Conservation (phyloP, 2,113 vertebrate species). For the Rhabdomys dilectus region DNA sequence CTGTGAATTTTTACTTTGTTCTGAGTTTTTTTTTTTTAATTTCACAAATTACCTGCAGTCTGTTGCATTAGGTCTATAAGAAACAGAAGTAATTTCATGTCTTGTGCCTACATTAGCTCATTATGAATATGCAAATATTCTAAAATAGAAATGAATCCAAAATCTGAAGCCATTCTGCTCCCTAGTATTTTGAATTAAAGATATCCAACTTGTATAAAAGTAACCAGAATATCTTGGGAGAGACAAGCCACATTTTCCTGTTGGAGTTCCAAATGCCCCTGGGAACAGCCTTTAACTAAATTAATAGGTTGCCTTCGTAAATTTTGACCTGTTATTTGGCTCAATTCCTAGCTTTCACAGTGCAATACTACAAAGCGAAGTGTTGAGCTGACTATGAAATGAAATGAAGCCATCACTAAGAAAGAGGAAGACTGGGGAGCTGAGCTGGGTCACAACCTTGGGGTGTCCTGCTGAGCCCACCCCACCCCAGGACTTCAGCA, state of each 20-base stretch:
- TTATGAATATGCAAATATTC: background rate
- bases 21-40: background rate
- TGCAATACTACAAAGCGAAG: background rate
- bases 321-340: background rate
- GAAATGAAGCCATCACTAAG: background rate
- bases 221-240: background rate
- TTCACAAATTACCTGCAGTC: background rate
- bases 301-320: background rate
- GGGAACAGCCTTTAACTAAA: background rate
- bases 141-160: background rate
- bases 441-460: background rate
- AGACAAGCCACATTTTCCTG: background rate
- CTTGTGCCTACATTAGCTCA: background rate
- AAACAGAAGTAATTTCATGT: background rate
- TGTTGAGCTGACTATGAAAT: rapidly evolving
- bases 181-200: background rate
- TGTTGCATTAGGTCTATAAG: background rate
- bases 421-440: background rate
- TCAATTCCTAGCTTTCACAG: background rate
- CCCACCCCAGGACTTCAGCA: rapidly evolving
- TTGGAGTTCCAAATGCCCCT: background rate
- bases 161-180: background rate
- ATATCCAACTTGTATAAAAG: background rate
- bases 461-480: background rate
- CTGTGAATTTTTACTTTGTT: background rate